Evolutionary conservation across 1,140 invertebrate genomes (phyloP).

Genomic region (Sminthurides bifidus): DNA sequence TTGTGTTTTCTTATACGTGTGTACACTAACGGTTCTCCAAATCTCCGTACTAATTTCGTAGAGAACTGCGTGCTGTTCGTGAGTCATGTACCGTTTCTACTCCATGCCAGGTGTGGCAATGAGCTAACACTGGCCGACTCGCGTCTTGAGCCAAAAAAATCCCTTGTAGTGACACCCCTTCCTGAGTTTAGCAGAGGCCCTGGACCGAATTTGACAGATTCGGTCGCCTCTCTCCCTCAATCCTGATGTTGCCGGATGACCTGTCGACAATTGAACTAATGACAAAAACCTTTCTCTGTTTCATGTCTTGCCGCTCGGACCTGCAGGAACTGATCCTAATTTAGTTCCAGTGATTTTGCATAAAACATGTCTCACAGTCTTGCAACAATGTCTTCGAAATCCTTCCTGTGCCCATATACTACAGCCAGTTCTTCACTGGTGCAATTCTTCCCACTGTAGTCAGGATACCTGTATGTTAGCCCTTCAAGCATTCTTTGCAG

Average conservation of each 20-base stretch:
- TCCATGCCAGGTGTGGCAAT: background rate
- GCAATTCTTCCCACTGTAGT: constrained; percentile 60
- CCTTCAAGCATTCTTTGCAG: constrained; percentile 70
- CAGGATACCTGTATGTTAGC: constrained; percentile 74
- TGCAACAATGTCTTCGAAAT: constrained; percentile 52
- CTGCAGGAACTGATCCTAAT: constrained; percentile 1
- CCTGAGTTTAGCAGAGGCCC: too few relatives aligned
- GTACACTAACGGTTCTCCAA: too few relatives aligned
- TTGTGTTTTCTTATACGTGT: background rate
- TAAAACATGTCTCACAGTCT: constrained; percentile 62
- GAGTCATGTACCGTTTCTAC: background rate
- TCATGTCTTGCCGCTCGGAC: background rate
- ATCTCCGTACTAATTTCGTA: too few relatives aligned
- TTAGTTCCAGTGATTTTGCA: constrained; percentile 37
- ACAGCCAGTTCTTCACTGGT: constrained; percentile 65
- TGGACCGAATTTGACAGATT: background rate
- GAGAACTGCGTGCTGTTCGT: too few relatives aligned
- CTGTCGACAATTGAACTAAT: background rate
- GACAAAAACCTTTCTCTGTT: background rate
- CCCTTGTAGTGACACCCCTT: background rate
- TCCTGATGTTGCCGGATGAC: background rate
- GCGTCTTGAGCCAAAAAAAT: background rate
- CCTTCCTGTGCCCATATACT: constrained; percentile 42
- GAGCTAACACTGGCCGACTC: background rate
- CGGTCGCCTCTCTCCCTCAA: background rate